Evolutionary conservation across 2,888 invertebrate species (phyloP).

Genomic region (Mermis nigrescens): DNA sequence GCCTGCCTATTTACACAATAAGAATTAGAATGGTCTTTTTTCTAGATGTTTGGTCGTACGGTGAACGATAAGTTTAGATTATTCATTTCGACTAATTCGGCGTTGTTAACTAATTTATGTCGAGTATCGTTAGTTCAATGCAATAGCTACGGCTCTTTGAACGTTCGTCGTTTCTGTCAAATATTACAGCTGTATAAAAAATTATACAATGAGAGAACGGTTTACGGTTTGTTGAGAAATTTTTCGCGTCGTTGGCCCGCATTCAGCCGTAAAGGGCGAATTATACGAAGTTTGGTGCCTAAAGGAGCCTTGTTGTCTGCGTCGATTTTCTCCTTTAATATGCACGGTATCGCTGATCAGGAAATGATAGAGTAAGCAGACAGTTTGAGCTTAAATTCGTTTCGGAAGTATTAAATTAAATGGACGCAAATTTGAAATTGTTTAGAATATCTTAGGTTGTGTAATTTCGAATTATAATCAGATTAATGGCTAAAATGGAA

Average conservation of each 20-base stretch:
- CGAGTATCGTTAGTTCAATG: slow-evolving; percentile 19
- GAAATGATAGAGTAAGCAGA: slow-evolving; percentile 26
- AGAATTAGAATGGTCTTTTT: too few relatives aligned
- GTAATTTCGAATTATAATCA: too few relatives aligned
- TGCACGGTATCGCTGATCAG: slow-evolving; percentile 25
- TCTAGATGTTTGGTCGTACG: too few relatives aligned
- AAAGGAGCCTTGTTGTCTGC: slow-evolving; percentile 19
- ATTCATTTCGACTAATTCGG: too few relatives aligned
- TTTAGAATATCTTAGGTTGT: too few relatives aligned
- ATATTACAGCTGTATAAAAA: slow-evolving; percentile 23
- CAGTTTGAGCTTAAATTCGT: too few relatives aligned
- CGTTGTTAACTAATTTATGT: background rate
- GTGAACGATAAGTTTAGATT: too few relatives aligned
- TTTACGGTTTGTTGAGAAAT: slow-evolving; percentile 18
- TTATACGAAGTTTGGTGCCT: background rate
- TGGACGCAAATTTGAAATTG: too few relatives aligned
- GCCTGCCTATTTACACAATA: too few relatives aligned
- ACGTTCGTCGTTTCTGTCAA: slow-evolving; percentile 23
- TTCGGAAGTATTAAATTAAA: too few relatives aligned
- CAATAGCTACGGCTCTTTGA: slow-evolving; percentile 25
- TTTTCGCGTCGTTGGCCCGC: slow-evolving; percentile 7
- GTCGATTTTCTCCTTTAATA: slow-evolving; percentile 28
- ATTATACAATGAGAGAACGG: slow-evolving; percentile 23
- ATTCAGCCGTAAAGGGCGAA: too few relatives aligned
- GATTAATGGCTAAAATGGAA: too few relatives aligned